phyloP scores from a whole-genome alignment of 2,113 vertebrate genomes.

The Struthio camelus region DNA sequence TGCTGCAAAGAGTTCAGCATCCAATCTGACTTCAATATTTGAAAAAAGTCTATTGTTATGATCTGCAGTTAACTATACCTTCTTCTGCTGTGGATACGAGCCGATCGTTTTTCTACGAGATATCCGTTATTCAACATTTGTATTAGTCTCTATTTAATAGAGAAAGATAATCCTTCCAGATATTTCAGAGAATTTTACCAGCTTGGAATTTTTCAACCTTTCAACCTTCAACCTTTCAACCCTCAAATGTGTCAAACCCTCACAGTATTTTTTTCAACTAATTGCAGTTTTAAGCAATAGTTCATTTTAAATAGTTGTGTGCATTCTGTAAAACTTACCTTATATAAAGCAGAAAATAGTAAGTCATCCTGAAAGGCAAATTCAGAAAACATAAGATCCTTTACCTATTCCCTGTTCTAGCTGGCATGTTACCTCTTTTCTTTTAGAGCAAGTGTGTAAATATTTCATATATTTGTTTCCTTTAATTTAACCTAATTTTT shows the following conservation, averaged over 20 bases:
- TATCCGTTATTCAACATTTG: neutral
- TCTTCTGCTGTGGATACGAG: neutral
- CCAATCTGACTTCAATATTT: neutral
- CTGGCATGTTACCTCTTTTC: neutral
- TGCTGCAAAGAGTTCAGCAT: neutral
- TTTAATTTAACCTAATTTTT: neutral
- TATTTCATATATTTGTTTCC: neutral
- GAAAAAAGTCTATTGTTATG: neutral
- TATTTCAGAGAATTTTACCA: neutral
- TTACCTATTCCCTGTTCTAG: neutral
- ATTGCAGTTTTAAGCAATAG: neutral
- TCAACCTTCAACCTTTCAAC: neutral
- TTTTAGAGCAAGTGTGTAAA: neutral
- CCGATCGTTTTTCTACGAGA: neutral
- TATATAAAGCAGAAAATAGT: neutral
- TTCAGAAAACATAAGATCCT: neutral
- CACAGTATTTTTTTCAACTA: neutral
- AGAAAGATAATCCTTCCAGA: neutral
- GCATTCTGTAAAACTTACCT: neutral
- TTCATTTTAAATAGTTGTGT: neutral
- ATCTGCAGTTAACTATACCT: neutral
- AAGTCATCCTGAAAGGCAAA: neutral
- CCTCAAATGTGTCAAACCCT: too few species aligned
- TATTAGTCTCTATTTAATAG: neutral
- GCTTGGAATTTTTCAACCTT: neutral